Conservation (phyloP, 2,113 vertebrate species). For the Anarrhichthys ocellatus region DNA sequence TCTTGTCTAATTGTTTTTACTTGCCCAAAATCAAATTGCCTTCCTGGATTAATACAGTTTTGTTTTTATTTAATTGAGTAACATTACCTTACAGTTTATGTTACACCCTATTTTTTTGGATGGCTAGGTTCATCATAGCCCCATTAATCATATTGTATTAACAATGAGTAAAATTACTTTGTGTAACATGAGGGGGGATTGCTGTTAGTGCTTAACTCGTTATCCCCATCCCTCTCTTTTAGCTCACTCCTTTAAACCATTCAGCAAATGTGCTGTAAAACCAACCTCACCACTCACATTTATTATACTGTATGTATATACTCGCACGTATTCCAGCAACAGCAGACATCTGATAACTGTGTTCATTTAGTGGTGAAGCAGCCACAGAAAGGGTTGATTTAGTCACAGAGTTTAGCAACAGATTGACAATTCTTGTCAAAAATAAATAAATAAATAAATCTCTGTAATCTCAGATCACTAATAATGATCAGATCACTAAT, state of each 20-base stretch:
- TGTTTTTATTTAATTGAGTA: background rate
- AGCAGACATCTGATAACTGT: background rate
- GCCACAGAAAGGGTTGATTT: background rate
- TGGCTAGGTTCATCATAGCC: constrained; percentile 8
- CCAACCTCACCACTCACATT: background rate
- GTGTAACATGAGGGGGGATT: background rate
- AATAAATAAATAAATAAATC: no score
- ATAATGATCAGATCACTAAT: no score
- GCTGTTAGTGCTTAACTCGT: background rate
- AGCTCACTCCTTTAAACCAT: background rate
- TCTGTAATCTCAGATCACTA: background rate
- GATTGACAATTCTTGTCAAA: background rate
- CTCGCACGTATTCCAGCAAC: background rate
- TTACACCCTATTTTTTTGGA: background rate
- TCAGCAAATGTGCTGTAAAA: background rate
- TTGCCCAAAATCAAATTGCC: background rate
- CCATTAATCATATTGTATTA: constrained; percentile 14
- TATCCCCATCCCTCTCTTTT: background rate
- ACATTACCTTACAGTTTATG: constrained; percentile 1
- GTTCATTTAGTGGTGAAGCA: background rate
- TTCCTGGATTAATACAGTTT: background rate
- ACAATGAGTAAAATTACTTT: constrained; percentile 9
- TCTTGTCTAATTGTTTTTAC: background rate
- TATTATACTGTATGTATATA: background rate
- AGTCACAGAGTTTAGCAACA: background rate